Evolutionary conservation across 2,888 invertebrate species (phyloP).

Genomic region (Lagria hirta): DNA sequence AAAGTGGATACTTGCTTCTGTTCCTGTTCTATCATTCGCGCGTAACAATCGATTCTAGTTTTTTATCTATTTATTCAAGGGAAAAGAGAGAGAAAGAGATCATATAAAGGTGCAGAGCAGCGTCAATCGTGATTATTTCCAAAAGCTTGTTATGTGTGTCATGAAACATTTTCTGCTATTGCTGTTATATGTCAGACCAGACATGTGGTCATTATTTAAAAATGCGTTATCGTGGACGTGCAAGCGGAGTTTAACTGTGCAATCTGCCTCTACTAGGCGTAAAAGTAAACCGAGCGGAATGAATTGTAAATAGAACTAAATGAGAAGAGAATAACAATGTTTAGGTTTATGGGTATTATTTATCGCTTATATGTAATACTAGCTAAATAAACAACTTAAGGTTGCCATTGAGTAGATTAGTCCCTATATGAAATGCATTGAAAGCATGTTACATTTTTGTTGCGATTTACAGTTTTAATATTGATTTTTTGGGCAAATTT

Average conservation of each 20-base stretch:
- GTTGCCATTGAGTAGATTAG: no score
- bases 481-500: no score
- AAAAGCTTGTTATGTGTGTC: conserved; percentile 14
- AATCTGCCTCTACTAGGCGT: conserved; percentile 11
- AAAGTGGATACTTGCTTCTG: conserved; percentile 17
- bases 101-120: conserved; percentile 9
- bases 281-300: conserved; percentile 4
- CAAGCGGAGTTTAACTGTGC: conserved; percentile 18
- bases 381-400: no score
- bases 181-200: conserved; percentile 28
- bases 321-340: no score
- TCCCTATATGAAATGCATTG: no score
- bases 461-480: no score
- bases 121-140: conserved; percentile 21
- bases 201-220: conserved; percentile 20
- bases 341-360: no score
- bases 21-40: no score
- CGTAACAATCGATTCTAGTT: conserved; percentile 5
- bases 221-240: conserved; percentile 23
- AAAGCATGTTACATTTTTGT: no score
- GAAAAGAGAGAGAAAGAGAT: conserved; percentile 5
- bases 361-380: no score
- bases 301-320: no score
- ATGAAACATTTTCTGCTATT: conserved; percentile 16
- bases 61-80: conserved; percentile 10